These are phyloP conservation scores for Athalia circularis DNA, from an alignment of 2,888 invertebrate species.

Conservation along the genomic window DNA sequence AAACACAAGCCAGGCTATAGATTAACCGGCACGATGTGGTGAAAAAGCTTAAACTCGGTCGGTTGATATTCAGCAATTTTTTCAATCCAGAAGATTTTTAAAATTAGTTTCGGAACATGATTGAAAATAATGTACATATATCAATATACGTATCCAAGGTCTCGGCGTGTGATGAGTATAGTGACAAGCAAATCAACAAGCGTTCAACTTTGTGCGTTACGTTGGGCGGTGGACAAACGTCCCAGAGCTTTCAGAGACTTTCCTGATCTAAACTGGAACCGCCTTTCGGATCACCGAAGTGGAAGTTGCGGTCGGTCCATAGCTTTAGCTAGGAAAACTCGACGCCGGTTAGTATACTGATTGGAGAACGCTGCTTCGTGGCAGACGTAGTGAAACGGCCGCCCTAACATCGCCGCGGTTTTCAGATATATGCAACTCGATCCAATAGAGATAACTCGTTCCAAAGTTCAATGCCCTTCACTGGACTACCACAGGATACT, in stretches of 20 bases:
- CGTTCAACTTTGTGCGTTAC: conserved; percentile 32
- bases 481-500: conserved; percentile 30
- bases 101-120: neutral
- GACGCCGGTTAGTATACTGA: conserved; percentile 25
- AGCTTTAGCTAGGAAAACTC: conserved; percentile 39
- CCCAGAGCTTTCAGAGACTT: conserved; percentile 15
- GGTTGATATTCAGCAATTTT: no score
- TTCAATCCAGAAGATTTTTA: no score
- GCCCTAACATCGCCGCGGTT: conserved; percentile 37
- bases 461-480: conserved; percentile 20
- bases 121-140: neutral
- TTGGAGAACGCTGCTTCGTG: conserved; percentile 32
- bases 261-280: conserved; percentile 15
- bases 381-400: conserved; percentile 26
- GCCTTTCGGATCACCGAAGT: conserved; percentile 36
- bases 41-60: no score
- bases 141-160: conserved; percentile 1
- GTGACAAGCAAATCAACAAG: conserved; percentile 5
- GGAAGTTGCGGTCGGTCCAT: conserved; percentile 36
- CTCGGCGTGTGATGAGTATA: conserved; percentile 17
- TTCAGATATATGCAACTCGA: conserved; percentile 41
- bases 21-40: neutral
- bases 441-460: conserved; percentile 41
- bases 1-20: neutral
- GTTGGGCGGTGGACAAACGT: conserved; percentile 16